Percentiles rank a stretch among this genome's conserved stretches.
These are phyloP conservation scores for Smittia aterrima DNA, from an alignment of 2,888 invertebrate species.

Conservation along the genomic window DNA sequence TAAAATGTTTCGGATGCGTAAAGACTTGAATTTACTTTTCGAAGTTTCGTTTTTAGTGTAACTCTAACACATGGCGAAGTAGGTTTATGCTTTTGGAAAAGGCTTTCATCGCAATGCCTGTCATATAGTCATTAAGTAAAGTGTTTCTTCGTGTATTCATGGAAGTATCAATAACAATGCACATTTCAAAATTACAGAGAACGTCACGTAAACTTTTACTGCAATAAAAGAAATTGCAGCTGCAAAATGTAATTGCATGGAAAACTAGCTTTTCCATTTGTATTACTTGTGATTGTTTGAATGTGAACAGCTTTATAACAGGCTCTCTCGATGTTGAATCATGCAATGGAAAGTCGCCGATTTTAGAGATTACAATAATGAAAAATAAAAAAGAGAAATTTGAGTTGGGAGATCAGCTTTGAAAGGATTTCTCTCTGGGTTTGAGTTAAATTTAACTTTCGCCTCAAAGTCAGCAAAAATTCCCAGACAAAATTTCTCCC, in stretches of 20 bases:
- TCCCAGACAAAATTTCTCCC: too few species aligned
- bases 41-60: not conserved
- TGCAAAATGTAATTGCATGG: slow-evolving; percentile 1
- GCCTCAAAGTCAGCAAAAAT: too few species aligned
- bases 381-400: too few species aligned
- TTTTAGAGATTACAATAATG: too few species aligned
- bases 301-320: too few species aligned
- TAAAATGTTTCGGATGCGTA: not conserved
- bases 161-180: not conserved
- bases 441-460: too few species aligned
- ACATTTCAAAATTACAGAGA: not conserved
- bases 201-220: not conserved
- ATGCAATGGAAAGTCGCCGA: too few species aligned
- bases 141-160: not conserved
- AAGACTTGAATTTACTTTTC: not conserved
- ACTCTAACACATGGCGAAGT: not conserved
- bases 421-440: too few species aligned
- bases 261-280: not conserved
- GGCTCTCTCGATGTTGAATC: too few species aligned
- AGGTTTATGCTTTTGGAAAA: not conserved
- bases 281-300: too few species aligned
- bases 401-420: too few species aligned
- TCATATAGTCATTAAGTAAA: not conserved
- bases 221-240: not conserved
- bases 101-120: not conserved